phyloP scores from a whole-genome alignment of 2,888 invertebrate genomes.

The Morinoia aosen region DNA sequence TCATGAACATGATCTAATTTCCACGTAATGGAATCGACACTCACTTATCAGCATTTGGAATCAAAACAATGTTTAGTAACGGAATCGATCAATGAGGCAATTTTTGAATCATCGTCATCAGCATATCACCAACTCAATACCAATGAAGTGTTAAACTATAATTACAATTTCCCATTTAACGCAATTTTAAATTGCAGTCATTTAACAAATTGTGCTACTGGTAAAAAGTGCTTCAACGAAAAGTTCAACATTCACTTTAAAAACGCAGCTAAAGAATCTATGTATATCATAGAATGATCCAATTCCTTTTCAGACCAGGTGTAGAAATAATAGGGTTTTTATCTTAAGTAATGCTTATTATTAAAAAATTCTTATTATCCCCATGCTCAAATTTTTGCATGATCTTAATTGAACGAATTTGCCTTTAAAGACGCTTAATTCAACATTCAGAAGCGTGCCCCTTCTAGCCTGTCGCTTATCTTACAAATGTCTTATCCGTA shows the following conservation, averaged over 20 bases:
- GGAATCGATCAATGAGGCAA: background rate
- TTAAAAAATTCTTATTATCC: too few species aligned
- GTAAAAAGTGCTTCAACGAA: background rate
- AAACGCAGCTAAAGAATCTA: background rate
- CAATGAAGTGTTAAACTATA: background rate
- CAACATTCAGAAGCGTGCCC: too few species aligned
- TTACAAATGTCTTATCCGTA: too few species aligned
- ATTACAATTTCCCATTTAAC: background rate
- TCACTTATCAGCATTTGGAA: background rate
- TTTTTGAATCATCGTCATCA: background rate
- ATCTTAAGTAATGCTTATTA: too few species aligned
- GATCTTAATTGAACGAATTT: too few species aligned
- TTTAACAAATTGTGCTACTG: background rate
- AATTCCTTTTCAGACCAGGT: too few species aligned
- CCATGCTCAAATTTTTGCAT: too few species aligned
- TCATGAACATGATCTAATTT: background rate
- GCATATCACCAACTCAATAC: background rate
- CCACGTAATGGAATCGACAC: background rate
- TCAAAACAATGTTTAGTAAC: background rate
- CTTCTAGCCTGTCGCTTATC: too few species aligned
- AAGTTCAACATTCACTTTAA: background rate
- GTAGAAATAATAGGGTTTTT: too few species aligned
- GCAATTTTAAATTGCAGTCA: background rate
- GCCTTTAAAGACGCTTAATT: too few species aligned
- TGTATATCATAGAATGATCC: background rate